Evolutionary conservation across 2,113 vertebrate genomes (phyloP).

Genomic region (Sorex fumeus): DNA sequence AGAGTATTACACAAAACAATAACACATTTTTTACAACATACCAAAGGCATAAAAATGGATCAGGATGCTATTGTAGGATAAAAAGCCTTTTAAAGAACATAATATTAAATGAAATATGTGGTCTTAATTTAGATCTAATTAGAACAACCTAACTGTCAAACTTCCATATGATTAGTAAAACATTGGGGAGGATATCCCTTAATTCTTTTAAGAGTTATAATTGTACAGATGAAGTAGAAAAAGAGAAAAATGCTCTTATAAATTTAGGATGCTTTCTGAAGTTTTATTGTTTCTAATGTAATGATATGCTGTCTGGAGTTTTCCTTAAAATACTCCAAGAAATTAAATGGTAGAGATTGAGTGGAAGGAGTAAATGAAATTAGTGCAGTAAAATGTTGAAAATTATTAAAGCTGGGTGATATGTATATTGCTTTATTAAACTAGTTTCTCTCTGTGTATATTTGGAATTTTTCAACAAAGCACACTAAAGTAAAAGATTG

Average conservation of each 20-base stretch:
- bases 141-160: not conserved
- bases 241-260: not conserved
- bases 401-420: not conserved
- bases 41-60: not conserved
- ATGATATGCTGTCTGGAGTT: not conserved
- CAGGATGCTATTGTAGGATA: not conserved
- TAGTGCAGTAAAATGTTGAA: not conserved
- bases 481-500: not conserved
- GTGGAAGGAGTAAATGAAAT: not conserved
- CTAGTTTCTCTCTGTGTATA: constrained; percentile 4
- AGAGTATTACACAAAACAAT: constrained; percentile 26
- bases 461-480: constrained; percentile 1
- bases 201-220: not conserved
- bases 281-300: not conserved
- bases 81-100: not conserved
- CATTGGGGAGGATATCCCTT: not conserved
- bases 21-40: constrained; percentile 27
- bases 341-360: not conserved
- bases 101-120: not conserved
- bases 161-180: not conserved
- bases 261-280: not conserved
- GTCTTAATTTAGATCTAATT: not conserved
- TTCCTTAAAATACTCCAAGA: not conserved
- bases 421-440: not conserved
- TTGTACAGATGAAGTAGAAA: not conserved